Conservation (phyloP, 2,888 invertebrate genomes). For the Lottia scabra region DNA sequence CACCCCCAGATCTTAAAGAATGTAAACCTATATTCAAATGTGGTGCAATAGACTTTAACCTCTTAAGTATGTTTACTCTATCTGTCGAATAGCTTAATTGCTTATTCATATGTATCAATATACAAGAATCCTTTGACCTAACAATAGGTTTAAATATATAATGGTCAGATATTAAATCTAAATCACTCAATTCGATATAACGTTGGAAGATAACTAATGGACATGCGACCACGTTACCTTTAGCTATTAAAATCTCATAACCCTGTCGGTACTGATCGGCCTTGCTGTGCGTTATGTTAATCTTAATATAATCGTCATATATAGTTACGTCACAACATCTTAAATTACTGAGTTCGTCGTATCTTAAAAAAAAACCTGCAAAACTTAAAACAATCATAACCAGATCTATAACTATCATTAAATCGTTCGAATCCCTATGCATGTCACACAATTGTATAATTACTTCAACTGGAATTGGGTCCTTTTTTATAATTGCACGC, state of each 20-base stretch:
- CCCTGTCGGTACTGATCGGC: slow-evolving; percentile 24
- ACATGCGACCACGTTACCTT: slow-evolving; percentile 31
- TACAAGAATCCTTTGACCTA: slow-evolving; percentile 12
- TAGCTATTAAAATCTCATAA: slow-evolving; percentile 24
- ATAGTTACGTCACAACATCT: slow-evolving; percentile 16
- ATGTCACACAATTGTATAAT: no score
- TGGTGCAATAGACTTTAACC: background rate
- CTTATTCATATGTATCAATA: background rate
- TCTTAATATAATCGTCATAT: slow-evolving; percentile 19
- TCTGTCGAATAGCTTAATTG: background rate
- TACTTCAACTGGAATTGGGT: no score
- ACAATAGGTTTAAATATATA: slow-evolving; percentile 29
- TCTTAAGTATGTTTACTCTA: background rate
- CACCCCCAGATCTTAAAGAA: no score
- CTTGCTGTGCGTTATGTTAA: slow-evolving; percentile 30
- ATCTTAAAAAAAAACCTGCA: slow-evolving; percentile 22
- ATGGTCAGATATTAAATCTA: background rate
- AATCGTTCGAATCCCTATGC: background rate
- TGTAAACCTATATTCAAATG: slow-evolving; percentile 13
- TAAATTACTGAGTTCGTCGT: slow-evolving; percentile 9
- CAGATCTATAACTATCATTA: slow-evolving; percentile 24
- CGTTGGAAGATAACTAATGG: slow-evolving; percentile 27
- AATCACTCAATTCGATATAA: slow-evolving; percentile 16
- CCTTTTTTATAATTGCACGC: no score
- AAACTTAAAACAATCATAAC: slow-evolving; percentile 25